Conservation (phyloP, 2,113 vertebrate genomes). For the Podarcis cretensis region DNA sequence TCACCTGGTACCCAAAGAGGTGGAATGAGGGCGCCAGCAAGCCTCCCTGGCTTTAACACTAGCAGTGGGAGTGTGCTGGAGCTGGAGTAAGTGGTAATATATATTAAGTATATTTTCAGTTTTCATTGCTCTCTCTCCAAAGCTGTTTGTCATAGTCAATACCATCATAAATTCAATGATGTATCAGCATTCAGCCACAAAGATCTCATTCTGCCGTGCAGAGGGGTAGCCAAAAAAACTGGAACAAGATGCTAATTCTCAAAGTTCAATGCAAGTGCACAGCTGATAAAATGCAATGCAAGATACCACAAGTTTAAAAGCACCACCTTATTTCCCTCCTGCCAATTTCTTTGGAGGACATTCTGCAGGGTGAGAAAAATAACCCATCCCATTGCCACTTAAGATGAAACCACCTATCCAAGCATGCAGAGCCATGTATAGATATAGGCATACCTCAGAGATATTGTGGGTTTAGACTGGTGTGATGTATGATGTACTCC, state of each 20-base stretch:
- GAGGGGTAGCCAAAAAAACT: not conserved
- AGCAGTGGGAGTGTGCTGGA: too few relatives aligned
- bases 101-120: not conserved
- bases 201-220: too few relatives aligned
- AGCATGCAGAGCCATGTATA: too few relatives aligned
- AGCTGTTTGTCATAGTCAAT: not conserved
- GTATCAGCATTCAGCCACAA: not conserved
- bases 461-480: too few relatives aligned
- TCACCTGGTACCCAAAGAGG: too few relatives aligned
- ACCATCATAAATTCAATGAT: not conserved
- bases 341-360: not conserved
- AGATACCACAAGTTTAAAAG: not conserved
- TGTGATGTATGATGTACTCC: not conserved
- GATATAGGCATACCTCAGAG: too few relatives aligned
- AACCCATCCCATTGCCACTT: too few relatives aligned
- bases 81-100: too few relatives aligned
- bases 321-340: not conserved
- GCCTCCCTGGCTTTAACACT: too few relatives aligned
- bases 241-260: not conserved
- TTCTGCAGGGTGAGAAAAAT: not conserved
- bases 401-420: not conserved
- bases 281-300: not conserved
- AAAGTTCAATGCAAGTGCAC: not conserved
- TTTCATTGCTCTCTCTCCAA: not conserved
- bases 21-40: too few relatives aligned